These are phyloP conservation scores for Centropristis striata DNA, from an alignment of 2,113 vertebrate species.

Conservation along the genomic window DNA sequence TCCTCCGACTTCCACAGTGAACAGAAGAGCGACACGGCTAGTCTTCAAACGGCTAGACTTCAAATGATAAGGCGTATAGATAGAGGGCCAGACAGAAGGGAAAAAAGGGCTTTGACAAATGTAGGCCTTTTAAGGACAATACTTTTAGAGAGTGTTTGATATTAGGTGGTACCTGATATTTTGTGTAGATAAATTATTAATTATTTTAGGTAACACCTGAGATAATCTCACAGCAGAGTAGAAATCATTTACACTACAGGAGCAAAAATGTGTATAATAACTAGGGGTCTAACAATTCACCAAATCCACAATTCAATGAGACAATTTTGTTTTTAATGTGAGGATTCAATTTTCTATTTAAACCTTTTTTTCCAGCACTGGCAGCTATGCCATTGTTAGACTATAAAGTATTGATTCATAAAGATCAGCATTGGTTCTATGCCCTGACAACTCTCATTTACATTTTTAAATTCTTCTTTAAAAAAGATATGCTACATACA, in stretches of 20 bases:
- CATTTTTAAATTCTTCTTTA: too few relatives aligned
- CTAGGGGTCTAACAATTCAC: too few relatives aligned
- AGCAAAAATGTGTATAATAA: too few relatives aligned
- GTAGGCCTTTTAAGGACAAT: background rate
- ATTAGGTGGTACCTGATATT: background rate
- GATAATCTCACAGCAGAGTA: constrained; percentile 2
- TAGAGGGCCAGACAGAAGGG: constrained; percentile 19
- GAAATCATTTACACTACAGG: background rate
- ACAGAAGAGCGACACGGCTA: constrained; percentile 58
- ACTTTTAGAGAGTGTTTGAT: background rate
- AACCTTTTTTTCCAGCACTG: too few relatives aligned
- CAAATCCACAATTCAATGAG: too few relatives aligned
- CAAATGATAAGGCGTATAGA: constrained; percentile 54
- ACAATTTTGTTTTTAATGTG: too few relatives aligned
- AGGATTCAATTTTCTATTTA: too few relatives aligned
- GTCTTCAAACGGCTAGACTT: constrained; percentile 64
- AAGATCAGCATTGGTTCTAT: too few relatives aligned
- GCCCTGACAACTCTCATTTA: too few relatives aligned
- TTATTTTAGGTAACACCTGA: background rate
- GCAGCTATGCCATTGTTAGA: too few relatives aligned
- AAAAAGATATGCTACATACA: too few relatives aligned
- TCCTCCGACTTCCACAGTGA: constrained; percentile 69
- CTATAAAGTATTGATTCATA: too few relatives aligned
- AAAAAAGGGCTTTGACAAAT: background rate
- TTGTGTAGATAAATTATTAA: constrained; percentile 8